These are phyloP conservation scores for Columba janthina DNA, from an alignment of 2,113 vertebrate genomes.

Conservation along the genomic window DNA sequence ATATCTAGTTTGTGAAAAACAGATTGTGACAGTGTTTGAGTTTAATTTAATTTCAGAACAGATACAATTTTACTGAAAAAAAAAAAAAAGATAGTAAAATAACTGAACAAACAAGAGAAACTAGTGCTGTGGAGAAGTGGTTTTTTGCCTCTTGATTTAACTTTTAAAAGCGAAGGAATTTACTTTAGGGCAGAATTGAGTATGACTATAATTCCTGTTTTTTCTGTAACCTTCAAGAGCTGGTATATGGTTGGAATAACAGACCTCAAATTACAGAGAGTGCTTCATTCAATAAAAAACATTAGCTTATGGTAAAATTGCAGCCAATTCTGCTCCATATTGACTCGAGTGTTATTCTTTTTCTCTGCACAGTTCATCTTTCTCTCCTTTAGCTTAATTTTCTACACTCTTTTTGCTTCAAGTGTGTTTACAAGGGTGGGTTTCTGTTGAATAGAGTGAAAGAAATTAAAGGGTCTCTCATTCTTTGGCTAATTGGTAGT, in stretches of 20 bases:
- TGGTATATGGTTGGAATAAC: background rate
- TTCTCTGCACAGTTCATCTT: background rate
- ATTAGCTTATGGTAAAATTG: background rate
- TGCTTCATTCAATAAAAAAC: background rate
- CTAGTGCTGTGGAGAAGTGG: background rate
- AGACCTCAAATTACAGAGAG: background rate
- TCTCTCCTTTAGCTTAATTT: background rate
- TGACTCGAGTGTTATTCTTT: background rate
- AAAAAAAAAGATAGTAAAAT: background rate
- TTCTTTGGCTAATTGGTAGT: background rate
- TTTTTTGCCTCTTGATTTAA: background rate
- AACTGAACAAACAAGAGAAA: background rate
- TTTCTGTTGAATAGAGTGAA: background rate
- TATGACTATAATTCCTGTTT: background rate
- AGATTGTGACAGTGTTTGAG: background rate
- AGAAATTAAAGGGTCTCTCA: background rate
- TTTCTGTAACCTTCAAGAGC: background rate
- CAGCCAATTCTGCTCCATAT: background rate
- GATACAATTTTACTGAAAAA: background rate
- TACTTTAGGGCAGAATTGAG: background rate
- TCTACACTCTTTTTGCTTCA: background rate
- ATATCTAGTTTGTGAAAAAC: background rate
- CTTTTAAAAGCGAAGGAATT: background rate
- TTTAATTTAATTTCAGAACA: background rate
- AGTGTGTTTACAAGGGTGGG: background rate